Percentiles rank a stretch among this genome's conserved stretches.
Conservation (phyloP, 1,140 invertebrate species). For the Gonioctena quinquepunctata region DNA sequence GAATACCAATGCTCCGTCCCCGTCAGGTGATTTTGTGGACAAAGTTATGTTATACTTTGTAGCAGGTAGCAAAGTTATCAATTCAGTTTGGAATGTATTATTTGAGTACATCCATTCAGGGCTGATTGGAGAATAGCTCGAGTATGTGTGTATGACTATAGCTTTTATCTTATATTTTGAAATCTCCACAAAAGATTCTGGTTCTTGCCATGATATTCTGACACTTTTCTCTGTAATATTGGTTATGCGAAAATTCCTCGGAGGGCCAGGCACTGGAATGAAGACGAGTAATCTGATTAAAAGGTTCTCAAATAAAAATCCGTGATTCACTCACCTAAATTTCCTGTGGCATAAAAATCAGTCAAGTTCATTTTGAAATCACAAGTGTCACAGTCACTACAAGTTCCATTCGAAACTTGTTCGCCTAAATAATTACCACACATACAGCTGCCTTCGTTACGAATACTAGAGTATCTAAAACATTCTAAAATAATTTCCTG, state of each 20-base stretch:
- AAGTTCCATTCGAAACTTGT: conserved; percentile 35
- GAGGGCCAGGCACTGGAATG: conserved; percentile 45
- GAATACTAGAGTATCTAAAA: conserved; percentile 27
- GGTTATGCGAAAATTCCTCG: conserved; percentile 39
- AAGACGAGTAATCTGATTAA: too few species aligned
- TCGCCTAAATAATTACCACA: conserved; percentile 48
- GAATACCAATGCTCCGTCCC: conserved; percentile 32
- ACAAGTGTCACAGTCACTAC: conserved; percentile 34
- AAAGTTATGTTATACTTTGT: conserved; percentile 49
- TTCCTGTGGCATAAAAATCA: conserved; percentile 44
- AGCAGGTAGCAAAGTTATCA: conserved; percentile 42
- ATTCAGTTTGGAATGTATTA: conserved; percentile 42
- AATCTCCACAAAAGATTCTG: conserved; percentile 44
- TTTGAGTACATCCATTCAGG: conserved; percentile 42
- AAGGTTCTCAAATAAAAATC: neutral
- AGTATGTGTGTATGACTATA: conserved; percentile 41
- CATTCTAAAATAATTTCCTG: neutral
- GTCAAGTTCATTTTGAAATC: conserved; percentile 31
- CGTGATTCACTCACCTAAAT: conserved; percentile 29
- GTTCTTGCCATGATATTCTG: conserved; percentile 43
- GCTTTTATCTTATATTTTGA: conserved; percentile 44
- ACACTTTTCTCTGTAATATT: conserved; percentile 45
- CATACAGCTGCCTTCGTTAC: conserved; percentile 31
- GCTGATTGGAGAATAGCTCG: conserved; percentile 31
- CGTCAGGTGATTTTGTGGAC: conserved; percentile 33